Percentiles rank a stretch among this genome's conserved stretches.
phyloP scores from a whole-genome alignment of 2,888 invertebrate species.

The Plebejus melissa region DNA sequence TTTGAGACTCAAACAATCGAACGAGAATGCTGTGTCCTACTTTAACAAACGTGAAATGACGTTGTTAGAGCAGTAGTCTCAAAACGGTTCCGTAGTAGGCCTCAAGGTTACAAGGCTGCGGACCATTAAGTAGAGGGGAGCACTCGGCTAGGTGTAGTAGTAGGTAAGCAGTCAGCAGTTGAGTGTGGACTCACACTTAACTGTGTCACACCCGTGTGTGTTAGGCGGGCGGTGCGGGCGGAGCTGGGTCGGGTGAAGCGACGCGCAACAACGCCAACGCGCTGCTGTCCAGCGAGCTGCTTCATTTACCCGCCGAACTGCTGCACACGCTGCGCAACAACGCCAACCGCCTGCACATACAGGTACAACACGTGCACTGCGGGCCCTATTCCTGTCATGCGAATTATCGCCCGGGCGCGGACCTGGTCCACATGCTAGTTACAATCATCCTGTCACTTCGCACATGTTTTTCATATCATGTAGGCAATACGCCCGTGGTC shows the following conservation, averaged over 20 bases:
- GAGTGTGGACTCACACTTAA: neutral
- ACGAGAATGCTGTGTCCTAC: neutral
- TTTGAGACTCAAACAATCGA: neutral
- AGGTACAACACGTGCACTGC: slow-evolving; percentile 44
- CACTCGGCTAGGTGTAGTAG: neutral
- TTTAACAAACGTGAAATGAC: neutral
- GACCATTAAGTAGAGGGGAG: neutral
- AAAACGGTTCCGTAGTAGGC: too few relatives aligned
- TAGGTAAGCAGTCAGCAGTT: slow-evolving; percentile 25
- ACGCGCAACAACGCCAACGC: slow-evolving; percentile 89
- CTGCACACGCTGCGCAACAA: slow-evolving; percentile 60
- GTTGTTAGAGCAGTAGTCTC: too few relatives aligned
- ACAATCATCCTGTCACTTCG: too few relatives aligned
- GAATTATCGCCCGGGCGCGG: too few relatives aligned
- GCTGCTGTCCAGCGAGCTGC: slow-evolving; percentile 78
- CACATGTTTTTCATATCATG: too few relatives aligned
- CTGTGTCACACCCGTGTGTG: slow-evolving; percentile 15
- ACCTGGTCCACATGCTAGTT: too few relatives aligned
- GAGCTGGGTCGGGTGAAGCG: slow-evolving; percentile 72
- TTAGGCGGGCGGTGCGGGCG: slow-evolving; percentile 35
- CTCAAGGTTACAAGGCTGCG: too few relatives aligned
- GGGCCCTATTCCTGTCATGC: neutral
- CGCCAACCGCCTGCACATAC: slow-evolving; percentile 59
- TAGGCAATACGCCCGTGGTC: too few relatives aligned
- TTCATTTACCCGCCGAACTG: slow-evolving; percentile 72